Percentiles rank a stretch among this genome's conserved stretches.
Conservation (phyloP, 2,888 invertebrate species). For the Cancer borealis region DNA sequence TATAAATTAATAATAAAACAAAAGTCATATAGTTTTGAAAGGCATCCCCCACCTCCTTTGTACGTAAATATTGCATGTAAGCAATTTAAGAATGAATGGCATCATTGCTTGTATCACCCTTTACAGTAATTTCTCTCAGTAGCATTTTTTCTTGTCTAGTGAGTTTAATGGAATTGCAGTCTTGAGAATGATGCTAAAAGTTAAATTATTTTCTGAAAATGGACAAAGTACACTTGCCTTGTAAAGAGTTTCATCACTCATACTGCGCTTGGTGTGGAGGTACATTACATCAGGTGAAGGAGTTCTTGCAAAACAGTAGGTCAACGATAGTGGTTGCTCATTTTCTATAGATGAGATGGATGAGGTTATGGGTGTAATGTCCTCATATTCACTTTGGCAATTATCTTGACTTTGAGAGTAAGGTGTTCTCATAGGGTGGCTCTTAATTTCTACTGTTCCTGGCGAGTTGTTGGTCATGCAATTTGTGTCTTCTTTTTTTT, state of each 20-base stretch:
- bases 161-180: no score
- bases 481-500: neutral
- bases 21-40: no score
- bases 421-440: neutral
- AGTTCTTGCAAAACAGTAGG: slow-evolving; percentile 42
- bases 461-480: neutral
- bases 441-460: neutral
- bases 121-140: no score
- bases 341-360: neutral
- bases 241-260: slow-evolving; percentile 72
- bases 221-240: slow-evolving; percentile 57
- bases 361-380: neutral
- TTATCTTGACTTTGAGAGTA: neutral
- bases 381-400: slow-evolving; percentile 36
- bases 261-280: slow-evolving; percentile 63
- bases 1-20: no score
- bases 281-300: slow-evolving; percentile 28
- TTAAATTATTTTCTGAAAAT: neutral
- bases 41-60: no score
- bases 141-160: no score
- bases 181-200: no score
- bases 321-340: slow-evolving; percentile 63
- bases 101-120: no score
- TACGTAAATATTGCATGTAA: no score
- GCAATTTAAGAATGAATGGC: no score